Percentiles rank a stretch among this genome's conserved stretches.
Evolutionary conservation across 2,113 vertebrate genomes (phyloP).

Genomic region (Mohoua ochrocephala): DNA sequence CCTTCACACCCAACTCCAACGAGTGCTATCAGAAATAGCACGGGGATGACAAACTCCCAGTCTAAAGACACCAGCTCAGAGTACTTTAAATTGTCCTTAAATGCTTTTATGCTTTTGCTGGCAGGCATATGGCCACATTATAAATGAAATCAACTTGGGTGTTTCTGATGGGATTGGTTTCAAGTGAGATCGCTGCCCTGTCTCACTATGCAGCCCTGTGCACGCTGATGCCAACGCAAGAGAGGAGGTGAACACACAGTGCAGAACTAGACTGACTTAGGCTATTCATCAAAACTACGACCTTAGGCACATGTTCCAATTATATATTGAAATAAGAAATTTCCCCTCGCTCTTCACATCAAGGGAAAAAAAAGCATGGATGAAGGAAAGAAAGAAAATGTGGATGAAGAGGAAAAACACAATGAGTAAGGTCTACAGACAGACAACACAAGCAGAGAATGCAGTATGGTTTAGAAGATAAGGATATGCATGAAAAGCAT

Average conservation of each 20-base stretch:
- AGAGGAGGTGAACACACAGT: neutral
- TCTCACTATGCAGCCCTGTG: neutral
- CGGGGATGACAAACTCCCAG: neutral
- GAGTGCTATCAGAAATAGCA: neutral
- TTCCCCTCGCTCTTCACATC: neutral
- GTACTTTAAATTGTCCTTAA: neutral
- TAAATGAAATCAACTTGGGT: neutral
- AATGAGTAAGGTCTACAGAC: neutral
- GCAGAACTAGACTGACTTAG: neutral
- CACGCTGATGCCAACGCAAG: neutral
- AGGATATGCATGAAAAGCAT: neutral
- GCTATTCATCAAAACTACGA: neutral
- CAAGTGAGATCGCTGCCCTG: rapidly evolving
- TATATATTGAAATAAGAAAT: neutral
- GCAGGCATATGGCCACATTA: neutral
- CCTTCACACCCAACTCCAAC: neutral
- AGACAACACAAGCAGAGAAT: neutral
- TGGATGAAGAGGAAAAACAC: neutral
- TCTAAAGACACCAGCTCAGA: neutral
- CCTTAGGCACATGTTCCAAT: neutral
- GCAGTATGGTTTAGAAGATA: neutral
- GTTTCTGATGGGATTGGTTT: neutral
- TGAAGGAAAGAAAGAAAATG: neutral
- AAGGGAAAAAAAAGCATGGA: neutral
- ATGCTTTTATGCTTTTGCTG: neutral